Evolutionary conservation across 2,888 invertebrate species (phyloP), one percentile per base, ranked within the genome.

Genomic region (Anticlea derivata): DNA sequence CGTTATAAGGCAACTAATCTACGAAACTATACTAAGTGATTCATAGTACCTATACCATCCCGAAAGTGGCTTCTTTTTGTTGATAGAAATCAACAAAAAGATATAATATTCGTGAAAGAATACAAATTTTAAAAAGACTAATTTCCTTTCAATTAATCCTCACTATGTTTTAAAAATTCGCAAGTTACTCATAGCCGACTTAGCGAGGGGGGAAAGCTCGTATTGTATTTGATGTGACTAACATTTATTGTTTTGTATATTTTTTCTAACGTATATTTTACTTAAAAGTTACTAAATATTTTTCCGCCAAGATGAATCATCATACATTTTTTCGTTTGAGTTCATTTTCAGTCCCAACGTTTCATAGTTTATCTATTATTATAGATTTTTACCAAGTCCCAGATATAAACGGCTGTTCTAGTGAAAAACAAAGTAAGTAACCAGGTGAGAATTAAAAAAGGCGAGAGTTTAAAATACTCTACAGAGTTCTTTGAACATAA

Each of bases 391-490:
- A n/a, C 17, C 17, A 17, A 17, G 7, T 31, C 11, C 29, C 40
- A 10, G n/a, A 26, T 24, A 37, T 41, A n/a, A n/a, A 8, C 22
- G 50, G 50, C 47, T 55, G 46, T 39, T 54, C 46, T 41, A 49
- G 27, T 45, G 50, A 46, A 45, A 51, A 30, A 46, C 50, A 30
- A 30, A 51, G 50, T 51, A 40, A 45, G 45, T 29, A 39, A 5
- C 23, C 8, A 34, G 17, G 17, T 46, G 23, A 24, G 7, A 45
- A 45, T 23, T 7, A 24, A 26, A 27, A 31, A 33, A 26, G 34
- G 34, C 34, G 34, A 44, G 34, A 13, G 17, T 20, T 34, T 31
- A 2, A 30, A 30, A 1, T 7, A 11, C 23, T 33, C 8, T 8
- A 31, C 8, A 5, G 7, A 7, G 2, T 23, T 10, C 12, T 31